These are phyloP conservation scores for Barypeithes pellucidus DNA, from an alignment of 2,888 invertebrate genomes.

Conservation along the genomic window DNA sequence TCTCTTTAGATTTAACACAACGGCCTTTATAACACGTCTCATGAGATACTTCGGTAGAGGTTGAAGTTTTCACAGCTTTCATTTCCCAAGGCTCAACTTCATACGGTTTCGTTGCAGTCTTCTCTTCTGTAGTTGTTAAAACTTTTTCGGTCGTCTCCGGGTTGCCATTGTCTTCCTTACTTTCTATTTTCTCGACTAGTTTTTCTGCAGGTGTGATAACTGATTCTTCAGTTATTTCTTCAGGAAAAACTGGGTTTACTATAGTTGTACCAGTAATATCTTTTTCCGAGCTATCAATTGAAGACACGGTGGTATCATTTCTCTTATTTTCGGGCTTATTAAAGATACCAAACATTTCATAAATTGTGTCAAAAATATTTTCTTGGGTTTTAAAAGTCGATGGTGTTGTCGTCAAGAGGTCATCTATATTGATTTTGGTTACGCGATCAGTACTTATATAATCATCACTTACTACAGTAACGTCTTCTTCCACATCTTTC, in stretches of 20 bases:
- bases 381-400: conserved; percentile 57
- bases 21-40: conserved; percentile 91
- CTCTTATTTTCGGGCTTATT: conserved; percentile 1
- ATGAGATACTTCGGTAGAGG: conserved; percentile 86
- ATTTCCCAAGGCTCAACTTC: conserved; percentile 71
- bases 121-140: conserved; percentile 66
- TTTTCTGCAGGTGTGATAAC: conserved; percentile 56
- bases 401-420: conserved; percentile 31
- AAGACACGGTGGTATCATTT: conserved; percentile 11
- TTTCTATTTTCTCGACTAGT: conserved; percentile 2
- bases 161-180: conserved; percentile 1
- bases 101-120: conserved; percentile 56
- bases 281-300: background rate
- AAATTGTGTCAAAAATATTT: conserved; percentile 65
- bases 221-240: conserved; percentile 61
- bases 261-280: conserved; percentile 56
- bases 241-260: conserved; percentile 60
- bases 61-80: conserved; percentile 81
- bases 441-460: conserved; percentile 11
- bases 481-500: conserved; percentile 10
- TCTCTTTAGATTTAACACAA: conserved; percentile 79
- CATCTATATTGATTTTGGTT: conserved; percentile 3
- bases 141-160: conserved; percentile 45
- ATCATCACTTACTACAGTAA: conserved; percentile 4
- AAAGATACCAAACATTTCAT: conserved; percentile 67